Evolutionary conservation across 2,113 vertebrate genomes (phyloP), one percentile per base, ranked within the genome.

Genomic region (Aldabrachelys gigantea): DNA sequence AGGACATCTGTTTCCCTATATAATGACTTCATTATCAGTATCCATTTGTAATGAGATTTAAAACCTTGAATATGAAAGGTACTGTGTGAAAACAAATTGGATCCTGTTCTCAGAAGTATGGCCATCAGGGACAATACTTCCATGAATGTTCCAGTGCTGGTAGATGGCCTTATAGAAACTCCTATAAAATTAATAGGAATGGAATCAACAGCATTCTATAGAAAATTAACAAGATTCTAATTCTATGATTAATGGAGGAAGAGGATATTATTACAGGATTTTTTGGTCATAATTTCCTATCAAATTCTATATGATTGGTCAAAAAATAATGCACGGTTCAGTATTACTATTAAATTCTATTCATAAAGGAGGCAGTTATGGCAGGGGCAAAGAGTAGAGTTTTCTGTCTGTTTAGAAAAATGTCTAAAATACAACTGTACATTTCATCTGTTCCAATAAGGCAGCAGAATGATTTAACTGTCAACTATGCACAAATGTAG

Each of bases 401-500:
- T 78, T 72, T 92, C 86, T 59, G 3, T 1, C 29, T 83, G 54
- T 88, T 90, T 93, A 85, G 79, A 78, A 94, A 93, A 95, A 93
- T 87, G 13, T 62, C 80, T 92, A 84, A 96, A 96, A 96, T 93
- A 87, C 76, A 50, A 49, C 47, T 89, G 8, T 59, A 49, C 0
- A 0, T 59, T 94, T 82, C 2, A 8, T 75, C 75, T 92, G 84
- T 38, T 90, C 75, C 92, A 79, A 88, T 0, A 1, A 96, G 83
- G 95, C 89, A 13, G 31, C 92, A 94, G 75, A 92, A 93, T 13
- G 25, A 81, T 91, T 96, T 93, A 95, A 95, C 84, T 93, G 47
- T 82, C 94, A 89, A 4, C 54, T 83, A 38, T 81, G 88, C 75
- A 24, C 93, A 96, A 94, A 91, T 94, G 88, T 12, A 91, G 88